Percentiles rank a stretch among this genome's conserved stretches.
phyloP scores from a whole-genome alignment of 2,797 vertebrate species.

The Australoheros facetus region DNA sequence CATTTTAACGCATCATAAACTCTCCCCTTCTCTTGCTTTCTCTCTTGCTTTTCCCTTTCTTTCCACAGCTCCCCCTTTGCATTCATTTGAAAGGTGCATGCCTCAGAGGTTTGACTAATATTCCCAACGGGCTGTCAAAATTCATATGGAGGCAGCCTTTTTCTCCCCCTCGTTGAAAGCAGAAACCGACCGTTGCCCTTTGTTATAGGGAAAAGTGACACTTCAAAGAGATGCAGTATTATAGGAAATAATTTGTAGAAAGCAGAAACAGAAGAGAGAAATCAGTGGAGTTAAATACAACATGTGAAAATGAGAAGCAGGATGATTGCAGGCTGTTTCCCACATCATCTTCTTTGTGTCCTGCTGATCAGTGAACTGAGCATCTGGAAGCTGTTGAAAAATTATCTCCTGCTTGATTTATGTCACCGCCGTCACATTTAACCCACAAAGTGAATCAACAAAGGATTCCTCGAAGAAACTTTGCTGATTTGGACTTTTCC shows the following conservation, averaged over 20 bases:
- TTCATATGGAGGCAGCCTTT: conserved; percentile 37
- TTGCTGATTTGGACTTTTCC: background rate
- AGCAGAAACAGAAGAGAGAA: conserved; percentile 1
- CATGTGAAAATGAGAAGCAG: background rate
- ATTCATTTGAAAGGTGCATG: conserved; percentile 52
- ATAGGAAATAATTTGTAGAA: conserved; percentile 35
- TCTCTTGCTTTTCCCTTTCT: conserved; percentile 14
- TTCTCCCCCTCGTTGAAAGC: background rate
- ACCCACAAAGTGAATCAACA: background rate
- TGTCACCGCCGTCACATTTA: background rate
- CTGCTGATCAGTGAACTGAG: background rate
- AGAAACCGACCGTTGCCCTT: conserved; percentile 21
- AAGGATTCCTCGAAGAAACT: background rate
- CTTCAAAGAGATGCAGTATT: conserved; percentile 33
- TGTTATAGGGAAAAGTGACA: conserved; percentile 38
- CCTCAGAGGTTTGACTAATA: conserved; percentile 63
- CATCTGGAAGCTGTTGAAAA: background rate
- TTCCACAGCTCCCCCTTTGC: conserved; percentile 1
- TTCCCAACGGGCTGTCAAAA: conserved; percentile 49
- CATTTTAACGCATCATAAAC: conserved; percentile 49
- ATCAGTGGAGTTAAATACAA: conserved; percentile 16
- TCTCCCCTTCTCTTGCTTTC: conserved; percentile 15
- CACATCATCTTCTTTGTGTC: background rate
- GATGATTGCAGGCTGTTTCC: background rate
- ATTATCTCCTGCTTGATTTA: background rate